Evolutionary conservation across 2,797 vertebrate species (phyloP).

Genomic region (Acropternis orthonyx): DNA sequence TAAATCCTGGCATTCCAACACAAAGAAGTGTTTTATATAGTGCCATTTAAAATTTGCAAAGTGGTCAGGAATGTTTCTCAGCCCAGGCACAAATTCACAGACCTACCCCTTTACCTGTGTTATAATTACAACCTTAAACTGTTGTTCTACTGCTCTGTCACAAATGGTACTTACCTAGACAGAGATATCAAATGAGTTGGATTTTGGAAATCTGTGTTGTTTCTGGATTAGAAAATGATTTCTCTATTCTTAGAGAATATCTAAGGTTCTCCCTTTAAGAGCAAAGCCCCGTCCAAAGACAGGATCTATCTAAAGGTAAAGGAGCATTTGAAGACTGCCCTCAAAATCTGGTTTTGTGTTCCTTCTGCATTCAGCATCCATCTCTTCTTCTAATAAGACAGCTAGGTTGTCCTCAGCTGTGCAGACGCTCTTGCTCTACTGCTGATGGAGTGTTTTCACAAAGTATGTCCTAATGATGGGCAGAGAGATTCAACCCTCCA

Average conservation of each 20-base stretch:
- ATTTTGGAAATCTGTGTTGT: not conserved
- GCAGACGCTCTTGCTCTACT: not conserved
- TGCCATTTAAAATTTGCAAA: not conserved
- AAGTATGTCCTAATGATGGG: not conserved
- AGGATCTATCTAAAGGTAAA: not conserved
- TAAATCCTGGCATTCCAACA: not conserved
- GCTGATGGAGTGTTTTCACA: not conserved
- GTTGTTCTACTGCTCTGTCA: not conserved
- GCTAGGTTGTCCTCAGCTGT: not conserved
- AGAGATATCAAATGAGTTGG: not conserved
- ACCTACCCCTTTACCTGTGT: not conserved
- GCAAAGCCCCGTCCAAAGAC: not conserved
- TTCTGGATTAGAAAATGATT: not conserved
- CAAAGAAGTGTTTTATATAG: not conserved
- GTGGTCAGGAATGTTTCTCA: not conserved
- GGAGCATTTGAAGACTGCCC: not conserved
- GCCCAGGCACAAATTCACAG: not conserved
- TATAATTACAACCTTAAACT: not conserved
- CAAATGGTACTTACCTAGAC: not conserved
- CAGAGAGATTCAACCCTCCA: not conserved
- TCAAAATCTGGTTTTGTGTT: not conserved
- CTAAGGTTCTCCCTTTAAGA: not conserved
- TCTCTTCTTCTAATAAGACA: not conserved
- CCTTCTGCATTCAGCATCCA: not conserved
- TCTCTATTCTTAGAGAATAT: not conserved